phyloP scores from a whole-genome alignment of 2,888 invertebrate genomes.

The Conomelus anceps region DNA sequence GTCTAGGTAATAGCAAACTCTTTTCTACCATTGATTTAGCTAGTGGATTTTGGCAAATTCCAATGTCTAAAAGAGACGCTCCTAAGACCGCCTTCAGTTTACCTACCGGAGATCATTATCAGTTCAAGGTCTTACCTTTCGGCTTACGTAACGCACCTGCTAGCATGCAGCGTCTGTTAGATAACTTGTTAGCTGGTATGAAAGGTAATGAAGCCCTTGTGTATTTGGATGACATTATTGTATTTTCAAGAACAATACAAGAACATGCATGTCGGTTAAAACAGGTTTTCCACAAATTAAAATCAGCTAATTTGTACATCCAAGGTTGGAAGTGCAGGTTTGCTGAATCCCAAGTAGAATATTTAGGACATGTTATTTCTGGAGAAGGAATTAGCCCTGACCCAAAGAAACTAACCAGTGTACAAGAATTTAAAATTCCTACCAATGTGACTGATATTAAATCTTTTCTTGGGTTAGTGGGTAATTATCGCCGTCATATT shows the following conservation, averaged over 20 bases:
- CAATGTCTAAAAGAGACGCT: not conserved
- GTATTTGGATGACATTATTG: constrained; percentile 19
- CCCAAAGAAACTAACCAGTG: not conserved
- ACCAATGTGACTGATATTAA: constrained; percentile 1
- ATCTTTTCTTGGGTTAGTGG: no score
- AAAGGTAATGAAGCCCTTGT: not conserved
- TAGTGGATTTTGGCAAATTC: constrained; percentile 16
- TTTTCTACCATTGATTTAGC: constrained; percentile 12
- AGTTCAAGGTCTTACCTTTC: constrained; percentile 4
- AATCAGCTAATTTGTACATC: not conserved
- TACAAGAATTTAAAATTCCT: not conserved
- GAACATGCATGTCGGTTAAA: not conserved
- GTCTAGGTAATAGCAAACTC: not conserved
- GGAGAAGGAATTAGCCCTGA: not conserved
- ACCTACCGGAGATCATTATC: not conserved
- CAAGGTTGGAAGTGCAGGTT: not conserved
- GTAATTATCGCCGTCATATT: constrained; percentile 13
- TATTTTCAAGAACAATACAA: not conserved
- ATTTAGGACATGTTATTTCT: not conserved
- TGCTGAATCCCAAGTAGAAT: not conserved
- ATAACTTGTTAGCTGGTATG: not conserved
- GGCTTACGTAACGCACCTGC: constrained; percentile 8
- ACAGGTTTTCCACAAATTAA: constrained; percentile 11
- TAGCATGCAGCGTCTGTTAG: not conserved
- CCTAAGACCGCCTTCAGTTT: constrained; percentile 2